Base-by-base conservation (phyloP, 2,797 vertebrate species). In the Lepus townsendii region DNA sequence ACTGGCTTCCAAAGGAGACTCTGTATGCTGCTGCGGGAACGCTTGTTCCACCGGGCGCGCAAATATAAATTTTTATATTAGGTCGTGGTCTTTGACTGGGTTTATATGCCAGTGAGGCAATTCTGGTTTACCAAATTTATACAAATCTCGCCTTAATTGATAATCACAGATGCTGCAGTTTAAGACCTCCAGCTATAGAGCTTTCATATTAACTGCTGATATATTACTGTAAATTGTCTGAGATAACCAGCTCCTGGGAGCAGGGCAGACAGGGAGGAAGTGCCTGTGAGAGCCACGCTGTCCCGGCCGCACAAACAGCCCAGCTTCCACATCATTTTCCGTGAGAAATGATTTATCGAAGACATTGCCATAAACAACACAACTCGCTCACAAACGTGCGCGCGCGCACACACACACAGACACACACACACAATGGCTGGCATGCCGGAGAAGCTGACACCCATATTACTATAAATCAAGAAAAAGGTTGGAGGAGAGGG, bases 401-500 rank as follows among this genome's bases (percentile, higher is more conserved):
- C 98, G 95, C 98, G 95, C 98, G 99, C 99, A 1, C n/a, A 2
- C 54, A 3, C 63, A 1, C 84, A 35, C 77, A 94, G 98, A 98
- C 98, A 97, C 99, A 98, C 99, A 30, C 94, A 79, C 95, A 71
- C 88, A 82, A 99, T 99, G 99, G 99, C 99, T 99, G 98, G 96
- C 99, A 98, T 97, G 98, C 98, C 97, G 98, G 90, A 95, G 96
- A 91, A 96, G 98, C 99, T 99, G 99, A 99, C 99, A 99, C 98
- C 98, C 98, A 99, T 98, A 98, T 99, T 99, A 99, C 99, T 98
- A 99, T 99, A 99, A 99, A 99, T 99, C 99, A 99, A 98, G 98
- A 99, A 98, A 98, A 98, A 98, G 98, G 98, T 98, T 98, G 97
- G 98, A 98, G 97, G 97, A 97, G 88, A 93, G 94, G 93, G 94